Conservation (phyloP, 53 echinoderm and acorn worm genomes). For the Holothuria leucospilota region DNA sequence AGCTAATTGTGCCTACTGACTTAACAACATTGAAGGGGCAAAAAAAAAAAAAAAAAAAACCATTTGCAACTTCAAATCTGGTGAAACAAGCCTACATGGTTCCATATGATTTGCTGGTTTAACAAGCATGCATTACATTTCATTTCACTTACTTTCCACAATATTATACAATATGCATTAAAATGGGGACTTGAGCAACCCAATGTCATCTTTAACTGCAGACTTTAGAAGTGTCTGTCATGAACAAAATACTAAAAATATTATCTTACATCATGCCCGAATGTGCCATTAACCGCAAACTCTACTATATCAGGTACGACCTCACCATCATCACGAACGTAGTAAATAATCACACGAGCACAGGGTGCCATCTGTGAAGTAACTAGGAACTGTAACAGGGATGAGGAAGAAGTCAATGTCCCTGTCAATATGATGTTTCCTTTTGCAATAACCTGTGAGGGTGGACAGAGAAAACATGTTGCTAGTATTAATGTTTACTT, state of each 20-base stretch:
- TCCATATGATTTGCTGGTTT: too few species aligned
- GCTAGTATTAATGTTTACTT: too few species aligned
- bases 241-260: too few species aligned
- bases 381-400: constrained; percentile 1
- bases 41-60: too few species aligned
- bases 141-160: background rate
- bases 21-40: too few species aligned
- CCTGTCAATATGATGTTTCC: constrained; percentile 58
- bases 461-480: too few species aligned
- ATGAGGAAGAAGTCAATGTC: background rate
- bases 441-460: constrained; percentile 60
- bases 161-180: background rate
- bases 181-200: background rate
- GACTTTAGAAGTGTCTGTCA: background rate
- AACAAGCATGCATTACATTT: too few species aligned
- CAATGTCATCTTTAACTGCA: too few species aligned
- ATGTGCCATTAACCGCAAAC: constrained; percentile 77
- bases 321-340: constrained; percentile 64
- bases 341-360: constrained; percentile 80
- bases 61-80: too few species aligned
- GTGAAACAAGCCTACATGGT: too few species aligned
- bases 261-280: constrained; percentile 73
- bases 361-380: constrained; percentile 77
- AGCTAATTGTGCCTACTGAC: too few species aligned
- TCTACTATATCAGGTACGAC: constrained; percentile 75